These are phyloP conservation scores for Pantherophis guttatus DNA, from an alignment of 2,113 vertebrate genomes.

Conservation along the genomic window DNA sequence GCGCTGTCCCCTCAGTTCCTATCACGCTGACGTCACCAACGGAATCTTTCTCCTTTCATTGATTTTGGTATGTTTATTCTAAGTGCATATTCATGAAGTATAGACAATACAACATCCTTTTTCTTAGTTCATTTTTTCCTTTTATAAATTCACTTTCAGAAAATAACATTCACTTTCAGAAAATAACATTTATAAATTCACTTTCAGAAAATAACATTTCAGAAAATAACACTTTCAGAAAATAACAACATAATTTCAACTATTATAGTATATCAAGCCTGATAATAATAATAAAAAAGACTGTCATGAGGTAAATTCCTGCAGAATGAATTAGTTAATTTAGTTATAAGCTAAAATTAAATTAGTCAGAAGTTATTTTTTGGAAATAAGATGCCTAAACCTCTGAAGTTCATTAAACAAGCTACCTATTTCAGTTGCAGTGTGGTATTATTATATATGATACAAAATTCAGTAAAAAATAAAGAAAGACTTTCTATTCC, in stretches of 20 bases:
- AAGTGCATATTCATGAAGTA: background rate
- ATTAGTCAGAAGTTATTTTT: background rate
- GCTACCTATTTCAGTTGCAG: background rate
- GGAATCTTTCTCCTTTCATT: background rate
- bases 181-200: too few species aligned
- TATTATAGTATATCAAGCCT: background rate
- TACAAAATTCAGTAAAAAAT: background rate
- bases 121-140: background rate
- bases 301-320: background rate
- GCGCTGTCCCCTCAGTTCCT: too few species aligned
- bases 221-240: background rate
- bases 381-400: background rate
- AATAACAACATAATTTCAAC: background rate
- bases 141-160: too few species aligned
- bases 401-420: background rate
- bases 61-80: background rate
- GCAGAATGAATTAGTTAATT: background rate
- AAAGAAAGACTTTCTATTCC: background rate
- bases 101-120: background rate
- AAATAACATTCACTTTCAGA: too few species aligned
- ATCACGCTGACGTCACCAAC: too few species aligned
- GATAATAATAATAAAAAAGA: too few species aligned
- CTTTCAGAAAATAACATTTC: too few species aligned
- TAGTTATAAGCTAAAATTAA: background rate
- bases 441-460: background rate